These are phyloP conservation scores for Acrocyrtus sp. DNA, from an alignment of 2,888 invertebrate species.

Conservation along the genomic window DNA sequence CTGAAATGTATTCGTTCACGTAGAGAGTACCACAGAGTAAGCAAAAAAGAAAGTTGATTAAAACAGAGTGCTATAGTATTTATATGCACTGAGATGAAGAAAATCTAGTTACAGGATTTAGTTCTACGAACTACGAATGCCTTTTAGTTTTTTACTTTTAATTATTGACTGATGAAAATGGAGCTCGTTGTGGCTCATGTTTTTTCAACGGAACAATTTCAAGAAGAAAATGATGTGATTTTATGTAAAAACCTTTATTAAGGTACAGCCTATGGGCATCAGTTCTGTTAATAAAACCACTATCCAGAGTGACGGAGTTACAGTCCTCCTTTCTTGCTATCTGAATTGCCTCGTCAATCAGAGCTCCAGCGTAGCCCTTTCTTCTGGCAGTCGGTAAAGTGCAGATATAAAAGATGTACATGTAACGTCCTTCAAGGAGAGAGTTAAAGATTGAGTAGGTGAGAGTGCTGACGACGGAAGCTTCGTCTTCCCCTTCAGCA, in stretches of 20 bases:
- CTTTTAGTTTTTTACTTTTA: too few species aligned
- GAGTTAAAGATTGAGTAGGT: slow-evolving; percentile 42
- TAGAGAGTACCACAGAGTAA: too few species aligned
- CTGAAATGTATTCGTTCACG: too few species aligned
- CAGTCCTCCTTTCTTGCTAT: slow-evolving; percentile 46
- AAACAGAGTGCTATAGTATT: too few species aligned
- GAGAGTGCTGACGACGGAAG: slow-evolving; percentile 33
- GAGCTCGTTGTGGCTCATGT: too few species aligned
- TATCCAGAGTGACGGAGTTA: slow-evolving; percentile 47
- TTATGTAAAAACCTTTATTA: slow-evolving; percentile 52
- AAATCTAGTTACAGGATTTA: too few species aligned
- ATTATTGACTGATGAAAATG: too few species aligned
- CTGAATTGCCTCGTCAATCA: slow-evolving; percentile 48
- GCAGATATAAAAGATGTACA: slow-evolving; percentile 56
- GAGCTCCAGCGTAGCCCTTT: slow-evolving; percentile 49
- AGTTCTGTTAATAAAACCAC: slow-evolving; percentile 34
- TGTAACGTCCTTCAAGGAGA: slow-evolving; percentile 50
- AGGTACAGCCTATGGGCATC: slow-evolving; percentile 58
- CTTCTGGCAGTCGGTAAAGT: slow-evolving; percentile 22
- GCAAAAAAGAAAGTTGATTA: too few species aligned
- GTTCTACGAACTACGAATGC: too few species aligned
- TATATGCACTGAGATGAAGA: too few species aligned
- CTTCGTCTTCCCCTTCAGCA: neutral
- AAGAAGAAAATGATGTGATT: slow-evolving; percentile 49
- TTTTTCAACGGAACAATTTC: too few species aligned